phyloP scores from a whole-genome alignment of 2,888 invertebrate genomes.

The Tetrapedia diversipes region DNA sequence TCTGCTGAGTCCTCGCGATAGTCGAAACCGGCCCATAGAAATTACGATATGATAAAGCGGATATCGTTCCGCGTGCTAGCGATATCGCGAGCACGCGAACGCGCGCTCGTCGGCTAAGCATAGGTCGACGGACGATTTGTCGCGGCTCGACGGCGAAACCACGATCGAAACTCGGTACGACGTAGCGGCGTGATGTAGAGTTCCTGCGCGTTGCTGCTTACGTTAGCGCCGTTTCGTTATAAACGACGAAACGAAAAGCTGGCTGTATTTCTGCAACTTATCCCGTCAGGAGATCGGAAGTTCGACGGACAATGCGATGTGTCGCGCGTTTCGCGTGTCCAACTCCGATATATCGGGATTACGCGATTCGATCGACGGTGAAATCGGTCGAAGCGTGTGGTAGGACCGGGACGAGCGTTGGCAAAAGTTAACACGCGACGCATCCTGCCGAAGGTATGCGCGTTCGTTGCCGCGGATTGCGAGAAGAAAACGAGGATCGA shows the following conservation, averaged over 20 bases:
- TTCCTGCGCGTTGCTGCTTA: too few species aligned
- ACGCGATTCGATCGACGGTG: slow-evolving; percentile 77
- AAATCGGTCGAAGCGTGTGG: too few species aligned
- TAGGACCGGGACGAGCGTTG: too few species aligned
- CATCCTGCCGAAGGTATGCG: background rate
- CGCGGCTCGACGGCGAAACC: too few species aligned
- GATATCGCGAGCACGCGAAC: slow-evolving; percentile 66
- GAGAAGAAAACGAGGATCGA: background rate
- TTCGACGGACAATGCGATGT: background rate
- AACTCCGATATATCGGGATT: slow-evolving; percentile 68
- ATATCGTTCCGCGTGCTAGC: slow-evolving; percentile 72
- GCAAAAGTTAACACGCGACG: slow-evolving; percentile 67
- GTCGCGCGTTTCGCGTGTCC: slow-evolving; percentile 62
- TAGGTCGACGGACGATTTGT: too few species aligned
- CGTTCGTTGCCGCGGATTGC: background rate
- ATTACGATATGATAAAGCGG: slow-evolving; percentile 75
- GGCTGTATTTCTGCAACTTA: background rate
- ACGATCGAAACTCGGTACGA: too few species aligned
- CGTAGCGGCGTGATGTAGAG: too few species aligned
- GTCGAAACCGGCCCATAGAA: slow-evolving; percentile 69
- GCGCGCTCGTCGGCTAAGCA: too few species aligned
- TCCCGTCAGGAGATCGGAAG: too few species aligned
- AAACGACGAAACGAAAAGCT: too few species aligned
- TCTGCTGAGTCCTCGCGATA: slow-evolving; percentile 44
- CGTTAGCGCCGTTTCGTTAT: too few species aligned